Percentiles rank a stretch among this genome's conserved stretches.
Conservation (phyloP, 2,888 invertebrate species). For the Sepiola atlantica region DNA sequence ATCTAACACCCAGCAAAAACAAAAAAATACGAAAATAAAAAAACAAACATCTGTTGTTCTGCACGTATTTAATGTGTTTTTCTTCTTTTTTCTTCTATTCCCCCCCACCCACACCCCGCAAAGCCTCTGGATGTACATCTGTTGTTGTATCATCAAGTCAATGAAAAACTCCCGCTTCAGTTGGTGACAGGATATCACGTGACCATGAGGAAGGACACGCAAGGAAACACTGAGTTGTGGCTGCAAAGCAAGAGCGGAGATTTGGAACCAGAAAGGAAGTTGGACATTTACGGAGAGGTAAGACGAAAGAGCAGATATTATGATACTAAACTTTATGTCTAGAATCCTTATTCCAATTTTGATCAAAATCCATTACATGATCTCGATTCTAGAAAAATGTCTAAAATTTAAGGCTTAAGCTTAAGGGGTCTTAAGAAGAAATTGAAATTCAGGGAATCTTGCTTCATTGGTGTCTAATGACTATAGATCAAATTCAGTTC, state of each 20-base stretch:
- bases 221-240: background rate
- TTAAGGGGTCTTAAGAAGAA: too few species aligned
- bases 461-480: too few species aligned
- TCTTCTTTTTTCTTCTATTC: background rate
- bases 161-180: background rate
- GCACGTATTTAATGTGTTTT: background rate
- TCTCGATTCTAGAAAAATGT: too few species aligned
- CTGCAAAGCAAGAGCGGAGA: background rate
- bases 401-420: too few species aligned
- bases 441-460: too few species aligned
- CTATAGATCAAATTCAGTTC: too few species aligned
- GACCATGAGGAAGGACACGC: background rate
- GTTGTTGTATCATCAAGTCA: conserved; percentile 6
- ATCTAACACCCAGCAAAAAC: too few species aligned
- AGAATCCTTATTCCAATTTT: too few species aligned
- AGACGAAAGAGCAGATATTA: background rate
- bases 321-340: too few species aligned
- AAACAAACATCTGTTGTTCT: background rate
- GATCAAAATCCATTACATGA: too few species aligned
- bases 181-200: background rate
- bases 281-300: background rate
- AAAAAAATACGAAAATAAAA: background rate
- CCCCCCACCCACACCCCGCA: background rate
- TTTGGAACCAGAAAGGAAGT: background rate
- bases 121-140: background rate